Evolutionary conservation across 2,797 vertebrate genomes (phyloP), one percentile per base, ranked within the genome.

Genomic region (Decapterus maruadsi): DNA sequence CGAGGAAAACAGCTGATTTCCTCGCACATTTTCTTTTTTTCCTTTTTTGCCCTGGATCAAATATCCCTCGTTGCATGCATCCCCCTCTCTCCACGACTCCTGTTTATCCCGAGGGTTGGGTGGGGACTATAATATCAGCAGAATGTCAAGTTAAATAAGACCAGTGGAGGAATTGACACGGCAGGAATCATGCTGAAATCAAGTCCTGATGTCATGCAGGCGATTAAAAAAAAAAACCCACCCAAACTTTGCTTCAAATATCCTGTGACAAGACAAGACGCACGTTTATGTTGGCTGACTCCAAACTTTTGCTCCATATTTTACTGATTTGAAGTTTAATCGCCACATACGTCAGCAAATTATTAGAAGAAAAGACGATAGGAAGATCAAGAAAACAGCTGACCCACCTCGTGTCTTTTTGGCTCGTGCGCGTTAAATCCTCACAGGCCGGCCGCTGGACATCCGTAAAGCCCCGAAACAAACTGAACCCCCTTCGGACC

Each of bases 361-460:
- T 1, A 1, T 13, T 0, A 1, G 2, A 8, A 4, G 12, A 12
- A 12, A 12, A 12, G 12, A 40, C 40, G 5, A 43, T 53, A 75
- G 58, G 26, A 26, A 26, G 26, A 26, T 26, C 1, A 26, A 26
- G 26, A 26, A 26, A 26, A 63, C 67, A 66, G 67, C 65, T 51
- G 64, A 92, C 92, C 72, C 75, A 94, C 92, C 92, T 93, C 74
- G 82, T 78, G 69, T 63, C 77, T 81, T 51, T 75, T 46, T 36
- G 34, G 59, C 45, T 68, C 61, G 55, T 45, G 58, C 22, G 55
- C 20, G 43, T 53, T 75, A 14, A 56, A 43, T 72, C 40, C 53
- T 36, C n/a, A 7, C 46, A 17, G 54, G 51, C 40, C 17, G 67
- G 68, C 63, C 11, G 45, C 63, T 48, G 62, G 51, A 76, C 78